Percentiles rank a stretch among this genome's conserved stretches.
These are phyloP conservation scores for Escarpia spicata DNA, from an alignment of 2,888 invertebrate species.

Conservation along the genomic window DNA sequence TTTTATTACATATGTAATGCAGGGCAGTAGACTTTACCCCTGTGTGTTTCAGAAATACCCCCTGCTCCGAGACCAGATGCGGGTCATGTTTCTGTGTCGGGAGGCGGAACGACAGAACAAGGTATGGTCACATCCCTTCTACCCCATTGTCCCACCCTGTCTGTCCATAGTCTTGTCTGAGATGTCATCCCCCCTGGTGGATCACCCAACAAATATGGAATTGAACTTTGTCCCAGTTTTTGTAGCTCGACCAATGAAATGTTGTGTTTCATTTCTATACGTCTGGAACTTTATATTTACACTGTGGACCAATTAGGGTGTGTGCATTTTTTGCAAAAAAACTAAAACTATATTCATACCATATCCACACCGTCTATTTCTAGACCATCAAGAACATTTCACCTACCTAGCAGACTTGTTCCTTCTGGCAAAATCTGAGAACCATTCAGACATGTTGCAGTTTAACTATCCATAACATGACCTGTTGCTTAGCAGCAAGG, in stretches of 20 bases:
- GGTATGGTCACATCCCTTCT: neutral
- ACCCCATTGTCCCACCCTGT: neutral
- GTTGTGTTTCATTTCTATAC: neutral
- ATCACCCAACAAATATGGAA: neutral
- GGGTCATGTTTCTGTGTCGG: neutral
- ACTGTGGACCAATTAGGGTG: too few species aligned
- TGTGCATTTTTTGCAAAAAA: too few species aligned
- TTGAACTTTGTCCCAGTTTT: neutral
- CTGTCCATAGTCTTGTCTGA: neutral
- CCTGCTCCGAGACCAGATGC: slow-evolving; percentile 10
- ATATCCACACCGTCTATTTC: too few species aligned
- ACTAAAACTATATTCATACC: too few species aligned
- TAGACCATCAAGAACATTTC: too few species aligned
- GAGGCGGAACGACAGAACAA: slow-evolving; percentile 5
- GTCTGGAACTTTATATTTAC: neutral
- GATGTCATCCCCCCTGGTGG: neutral
- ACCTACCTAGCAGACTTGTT: too few species aligned
- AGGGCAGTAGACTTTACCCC: neutral
- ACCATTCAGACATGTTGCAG: neutral
- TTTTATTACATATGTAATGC: neutral
- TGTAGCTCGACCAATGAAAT: neutral
- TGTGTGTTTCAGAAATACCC: neutral
- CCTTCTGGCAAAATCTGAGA: too few species aligned
- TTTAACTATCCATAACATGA: neutral
- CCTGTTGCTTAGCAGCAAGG: too few species aligned